Conservation (phyloP, 2,888 invertebrate genomes). For the Hyppa rectilinea region DNA sequence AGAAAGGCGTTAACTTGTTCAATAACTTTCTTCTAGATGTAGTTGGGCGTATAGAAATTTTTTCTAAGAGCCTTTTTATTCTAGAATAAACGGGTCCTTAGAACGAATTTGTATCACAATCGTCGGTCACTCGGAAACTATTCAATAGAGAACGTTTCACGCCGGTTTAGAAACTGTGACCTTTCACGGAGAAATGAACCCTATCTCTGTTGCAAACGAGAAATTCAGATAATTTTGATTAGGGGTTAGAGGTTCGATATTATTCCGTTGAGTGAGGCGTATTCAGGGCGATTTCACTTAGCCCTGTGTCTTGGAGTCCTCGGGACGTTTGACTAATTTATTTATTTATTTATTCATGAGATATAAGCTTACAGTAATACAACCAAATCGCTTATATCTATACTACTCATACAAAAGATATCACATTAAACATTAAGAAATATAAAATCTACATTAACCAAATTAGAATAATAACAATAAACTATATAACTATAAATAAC, state of each 20-base stretch:
- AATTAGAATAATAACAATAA: too few relatives aligned
- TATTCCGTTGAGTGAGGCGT: constrained; percentile 37
- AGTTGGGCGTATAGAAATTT: not conserved
- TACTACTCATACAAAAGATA: too few relatives aligned
- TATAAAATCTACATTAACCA: too few relatives aligned
- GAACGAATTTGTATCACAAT: too few relatives aligned
- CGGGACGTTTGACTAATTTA: constrained; percentile 59
- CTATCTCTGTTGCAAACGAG: not conserved
- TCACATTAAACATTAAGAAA: too few relatives aligned
- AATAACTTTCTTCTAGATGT: too few relatives aligned
- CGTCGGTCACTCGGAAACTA: constrained; percentile 14
- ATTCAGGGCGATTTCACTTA: constrained; percentile 51
- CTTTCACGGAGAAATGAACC: constrained; percentile 15
- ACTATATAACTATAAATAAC: too few relatives aligned
- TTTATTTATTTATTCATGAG: too few relatives aligned
- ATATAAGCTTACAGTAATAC: too few relatives aligned
- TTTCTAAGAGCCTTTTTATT: constrained; percentile 2
- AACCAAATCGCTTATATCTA: too few relatives aligned
- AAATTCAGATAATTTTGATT: constrained; percentile 19
- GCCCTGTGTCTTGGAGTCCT: constrained; percentile 44
- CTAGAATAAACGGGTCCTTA: too few relatives aligned
- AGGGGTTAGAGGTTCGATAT: constrained; percentile 10
- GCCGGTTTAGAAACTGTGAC: constrained; percentile 9
- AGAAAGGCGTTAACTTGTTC: not conserved
- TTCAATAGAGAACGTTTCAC: constrained; percentile 24